Percentiles rank a stretch among this genome's conserved stretches.
phyloP scores from a whole-genome alignment of 2,888 invertebrate genomes.

The Cosmia pyralina region DNA sequence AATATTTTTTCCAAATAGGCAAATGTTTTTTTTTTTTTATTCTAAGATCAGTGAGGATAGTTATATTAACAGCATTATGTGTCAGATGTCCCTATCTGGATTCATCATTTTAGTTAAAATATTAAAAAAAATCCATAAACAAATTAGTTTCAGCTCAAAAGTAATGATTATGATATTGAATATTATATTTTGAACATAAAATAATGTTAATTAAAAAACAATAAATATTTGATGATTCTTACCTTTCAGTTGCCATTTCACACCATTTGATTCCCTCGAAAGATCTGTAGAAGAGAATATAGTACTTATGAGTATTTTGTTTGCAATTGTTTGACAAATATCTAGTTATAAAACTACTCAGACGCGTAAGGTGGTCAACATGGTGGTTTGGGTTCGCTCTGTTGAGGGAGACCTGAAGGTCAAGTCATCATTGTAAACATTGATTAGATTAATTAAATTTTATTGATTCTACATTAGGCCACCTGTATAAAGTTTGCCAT shows the following conservation, averaged over 20 bases:
- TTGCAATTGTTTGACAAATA: neutral
- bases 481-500: neutral
- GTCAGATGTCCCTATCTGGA: slow-evolving; percentile 87
- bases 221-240: slow-evolving; percentile 2
- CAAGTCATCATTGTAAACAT: slow-evolving; percentile 78
- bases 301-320: neutral
- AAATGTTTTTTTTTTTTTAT: neutral
- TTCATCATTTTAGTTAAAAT: slow-evolving; percentile 74
- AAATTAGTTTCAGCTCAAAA: too few relatives aligned
- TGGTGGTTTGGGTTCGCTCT: slow-evolving; percentile 86
- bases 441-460: neutral
- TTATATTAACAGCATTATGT: slow-evolving; percentile 83
- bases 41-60: slow-evolving; percentile 71
- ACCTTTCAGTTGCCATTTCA: slow-evolving; percentile 5
- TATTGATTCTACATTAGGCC: neutral
- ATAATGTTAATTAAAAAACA: too few relatives aligned
- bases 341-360: slow-evolving; percentile 64
- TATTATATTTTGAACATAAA: too few relatives aligned
- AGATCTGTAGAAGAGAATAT: slow-evolving; percentile 14
- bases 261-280: neutral
- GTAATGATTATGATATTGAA: too few relatives aligned
- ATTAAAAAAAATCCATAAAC: too few relatives aligned
- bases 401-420: slow-evolving; percentile 89
- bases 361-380: slow-evolving; percentile 80
- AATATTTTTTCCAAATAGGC: neutral